Base-by-base conservation (phyloP, 2,888 invertebrate species). In the Oxytorus armatus region DNA sequence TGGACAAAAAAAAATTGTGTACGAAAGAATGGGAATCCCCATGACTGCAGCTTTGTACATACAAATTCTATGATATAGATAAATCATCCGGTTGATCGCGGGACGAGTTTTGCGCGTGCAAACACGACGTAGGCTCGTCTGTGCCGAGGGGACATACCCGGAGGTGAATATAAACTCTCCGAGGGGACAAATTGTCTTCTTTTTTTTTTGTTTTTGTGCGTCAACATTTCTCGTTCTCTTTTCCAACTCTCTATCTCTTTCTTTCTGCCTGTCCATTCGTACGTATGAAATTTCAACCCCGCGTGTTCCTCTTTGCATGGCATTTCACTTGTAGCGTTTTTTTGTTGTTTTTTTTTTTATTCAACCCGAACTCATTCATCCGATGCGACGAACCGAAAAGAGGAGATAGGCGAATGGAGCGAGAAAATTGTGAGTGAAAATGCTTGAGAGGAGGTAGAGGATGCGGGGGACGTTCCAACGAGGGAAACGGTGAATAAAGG, bases 141-240 rank as follows among this genome's bases (percentile, higher is more conserved):
- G 53, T 33, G 68, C 18, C 51, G n/a, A 44, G 59, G 29, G 49
- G 47, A 47, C 44, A 44, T 11, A 36, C 53, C 18, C 47, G 14
- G 51, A 63, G 44, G 69, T 44, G 8, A 36, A 36, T 29, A 70
- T 70, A 44, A 36, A 70, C 39, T 29, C 18, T 49, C 61, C 42
- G 21, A 55, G 49, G 25, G 65, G 18, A 65, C 14, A 39, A 61
- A 63, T 63, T 36, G 29, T 69, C 7, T 69, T 18, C 63, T 55
- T 55, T 66, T 66, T 49, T 51, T 11, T 29, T 53, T 74, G 42
- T 51, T 66, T 73, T 51, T 69, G 33, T 42, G 29, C 53, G 33
- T 57, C 66, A 73, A 70, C 23, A 77, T 77, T 79, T 65, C 23
- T 69, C 68, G n/a, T 73, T 47, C 33, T 74, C 39, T 53, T 39